Base-by-base conservation (phyloP, 2,113 vertebrate genomes). In the Ondatra zibethicus region DNA sequence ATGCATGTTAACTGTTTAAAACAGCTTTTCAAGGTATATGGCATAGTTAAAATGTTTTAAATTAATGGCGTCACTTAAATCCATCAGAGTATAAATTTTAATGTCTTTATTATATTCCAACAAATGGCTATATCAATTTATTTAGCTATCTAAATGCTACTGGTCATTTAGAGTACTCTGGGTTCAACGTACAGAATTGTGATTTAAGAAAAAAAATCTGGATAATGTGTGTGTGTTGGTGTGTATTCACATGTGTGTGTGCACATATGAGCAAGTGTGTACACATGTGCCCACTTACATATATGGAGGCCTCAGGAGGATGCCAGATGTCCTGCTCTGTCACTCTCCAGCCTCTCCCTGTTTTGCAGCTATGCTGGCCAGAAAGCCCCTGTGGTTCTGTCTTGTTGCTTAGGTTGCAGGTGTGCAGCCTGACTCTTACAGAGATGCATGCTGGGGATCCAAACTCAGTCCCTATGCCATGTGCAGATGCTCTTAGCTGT, bases 11-110 rank as follows among this genome's bases (percentile, higher is more conserved):
- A 88, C 33, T 84, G 58, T 58, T 89, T 75, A 70, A 81, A 89
- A 61, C 23, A 76, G 13, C 31, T 14, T 90, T 55, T 31, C 66
- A 55, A 81, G 8, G 21, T 25, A 42, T 14, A 11, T 33, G n/a
- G 19, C 77, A 52, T 84, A 84, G 52, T 91, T 93, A 78, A 78
- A 29, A 52, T 88, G 27, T n/a, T 92, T 73, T 73, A 88, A 93
- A 65, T 63, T 42, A 61, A 39, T 7, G 29, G 58, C 73, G 50
- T 92, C 61, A 52, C 55, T 92, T 87, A 90, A 88, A 92, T 78
- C 47, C 6, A 84, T 42, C 61, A 29, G 52, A 91, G 77, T 31
- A 19, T 66, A 66, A 61, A 61, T 39, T 66, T 76, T 55, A 45
- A 19, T 61, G 39, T 84, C 45, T 78, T 11, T 13, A 7, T 42